Evolutionary conservation across 1,140 invertebrate genomes (phyloP).

Genomic region (Nasonia longicornis): DNA sequence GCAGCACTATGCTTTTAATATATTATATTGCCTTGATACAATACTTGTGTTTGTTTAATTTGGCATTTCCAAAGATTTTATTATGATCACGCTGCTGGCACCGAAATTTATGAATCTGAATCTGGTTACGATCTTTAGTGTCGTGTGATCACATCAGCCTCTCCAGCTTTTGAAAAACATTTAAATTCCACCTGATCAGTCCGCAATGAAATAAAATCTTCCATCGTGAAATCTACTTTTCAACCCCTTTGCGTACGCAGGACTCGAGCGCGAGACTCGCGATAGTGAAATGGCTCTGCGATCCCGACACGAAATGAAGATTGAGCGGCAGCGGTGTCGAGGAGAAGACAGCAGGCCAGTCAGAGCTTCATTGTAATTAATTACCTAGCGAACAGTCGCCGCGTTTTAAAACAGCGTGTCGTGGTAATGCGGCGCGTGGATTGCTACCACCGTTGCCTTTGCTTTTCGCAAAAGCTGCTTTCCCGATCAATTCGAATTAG

Average conservation of each 20-base stretch:
- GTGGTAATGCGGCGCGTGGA: background rate
- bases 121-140: too few relatives aligned
- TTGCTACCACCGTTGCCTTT: background rate
- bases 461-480: background rate
- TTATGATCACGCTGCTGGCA: too few relatives aligned
- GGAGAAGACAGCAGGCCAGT: background rate
- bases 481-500: slow-evolving; percentile 14
- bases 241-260: background rate
- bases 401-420: background rate
- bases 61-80: too few relatives aligned
- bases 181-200: too few relatives aligned
- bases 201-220: too few relatives aligned
- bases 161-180: too few relatives aligned
- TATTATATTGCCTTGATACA: too few relatives aligned
- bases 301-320: slow-evolving; percentile 15
- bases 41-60: too few relatives aligned
- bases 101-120: too few relatives aligned
- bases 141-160: too few relatives aligned
- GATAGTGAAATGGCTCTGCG: background rate
- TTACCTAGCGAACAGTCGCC: slow-evolving; percentile 8
- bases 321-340: background rate
- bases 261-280: background rate
- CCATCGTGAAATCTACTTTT: background rate
- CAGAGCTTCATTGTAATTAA: slow-evolving; percentile 32
- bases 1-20: too few relatives aligned